Conservation (phyloP, 1,140 invertebrate species). For the Pteromalus puparum region DNA sequence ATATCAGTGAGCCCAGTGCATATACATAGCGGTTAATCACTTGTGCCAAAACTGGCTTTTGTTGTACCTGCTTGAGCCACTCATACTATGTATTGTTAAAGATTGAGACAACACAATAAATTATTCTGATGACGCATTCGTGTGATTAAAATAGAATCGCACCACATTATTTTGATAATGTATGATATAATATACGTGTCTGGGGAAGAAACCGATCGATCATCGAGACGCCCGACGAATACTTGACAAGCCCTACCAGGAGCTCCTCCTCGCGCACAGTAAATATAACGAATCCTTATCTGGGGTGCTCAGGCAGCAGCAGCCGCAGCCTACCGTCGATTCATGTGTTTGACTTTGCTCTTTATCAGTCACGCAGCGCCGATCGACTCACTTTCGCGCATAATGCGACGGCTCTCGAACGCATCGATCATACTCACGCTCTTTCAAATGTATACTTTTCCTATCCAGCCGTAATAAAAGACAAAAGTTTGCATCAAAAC, state of each 20-base stretch:
- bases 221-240: not conserved
- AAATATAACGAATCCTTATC: slow-evolving; percentile 50
- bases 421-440: slow-evolving; percentile 37
- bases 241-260: not conserved
- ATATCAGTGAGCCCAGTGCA: too few relatives aligned
- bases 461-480: not conserved
- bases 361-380: slow-evolving; percentile 40
- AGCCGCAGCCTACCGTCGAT: not conserved
- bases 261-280: not conserved
- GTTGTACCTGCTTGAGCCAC: too few relatives aligned
- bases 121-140: too few relatives aligned
- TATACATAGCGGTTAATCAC: too few relatives aligned
- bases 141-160: not conserved
- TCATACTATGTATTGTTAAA: too few relatives aligned
- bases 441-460: not conserved
- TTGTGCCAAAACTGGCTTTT: too few relatives aligned
- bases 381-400: not conserved
- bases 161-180: not conserved
- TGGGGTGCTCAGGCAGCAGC: slow-evolving; percentile 13
- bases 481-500: slow-evolving; percentile 49
- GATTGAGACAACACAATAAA: too few relatives aligned
- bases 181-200: not conserved
- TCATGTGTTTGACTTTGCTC: slow-evolving; percentile 36
- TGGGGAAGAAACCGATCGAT: not conserved
- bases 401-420: slow-evolving; percentile 17